These are phyloP conservation scores for Formica selysi DNA, from an alignment of 1,140 invertebrate species.

Conservation along the genomic window DNA sequence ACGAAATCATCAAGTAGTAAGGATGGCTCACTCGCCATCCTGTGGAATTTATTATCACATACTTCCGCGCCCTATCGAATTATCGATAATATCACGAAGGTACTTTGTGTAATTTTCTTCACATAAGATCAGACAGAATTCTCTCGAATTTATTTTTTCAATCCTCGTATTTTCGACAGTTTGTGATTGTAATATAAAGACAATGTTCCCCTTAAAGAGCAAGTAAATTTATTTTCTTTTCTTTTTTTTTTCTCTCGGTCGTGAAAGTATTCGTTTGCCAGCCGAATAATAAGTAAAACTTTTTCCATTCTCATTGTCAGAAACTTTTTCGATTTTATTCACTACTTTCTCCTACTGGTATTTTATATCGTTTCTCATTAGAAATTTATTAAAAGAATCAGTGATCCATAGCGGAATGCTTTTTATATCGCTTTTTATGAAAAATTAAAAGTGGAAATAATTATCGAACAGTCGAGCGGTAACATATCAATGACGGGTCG, in stretches of 20 bases:
- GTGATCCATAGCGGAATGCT: background rate
- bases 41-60: background rate
- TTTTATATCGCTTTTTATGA: background rate
- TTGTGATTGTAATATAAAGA: background rate
- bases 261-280: constrained; percentile 21
- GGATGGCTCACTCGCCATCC: background rate
- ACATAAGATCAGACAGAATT: background rate
- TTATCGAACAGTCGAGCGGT: background rate
- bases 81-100: background rate
- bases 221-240: background rate
- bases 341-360: constrained; percentile 29
- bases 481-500: background rate
- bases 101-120: background rate
- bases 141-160: background rate
- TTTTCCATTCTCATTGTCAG: constrained; percentile 12
- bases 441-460: constrained; percentile 13
- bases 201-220: constrained; percentile 1
- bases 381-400: constrained; percentile 10
- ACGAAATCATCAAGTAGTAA: background rate
- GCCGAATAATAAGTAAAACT: constrained; percentile 33
- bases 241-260: constrained; percentile 28
- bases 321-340: constrained; percentile 30
- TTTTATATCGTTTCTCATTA: background rate
- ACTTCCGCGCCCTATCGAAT: background rate
- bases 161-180: background rate